Conservation (phyloP, 2,113 vertebrate genomes). For the Progne subis region DNA sequence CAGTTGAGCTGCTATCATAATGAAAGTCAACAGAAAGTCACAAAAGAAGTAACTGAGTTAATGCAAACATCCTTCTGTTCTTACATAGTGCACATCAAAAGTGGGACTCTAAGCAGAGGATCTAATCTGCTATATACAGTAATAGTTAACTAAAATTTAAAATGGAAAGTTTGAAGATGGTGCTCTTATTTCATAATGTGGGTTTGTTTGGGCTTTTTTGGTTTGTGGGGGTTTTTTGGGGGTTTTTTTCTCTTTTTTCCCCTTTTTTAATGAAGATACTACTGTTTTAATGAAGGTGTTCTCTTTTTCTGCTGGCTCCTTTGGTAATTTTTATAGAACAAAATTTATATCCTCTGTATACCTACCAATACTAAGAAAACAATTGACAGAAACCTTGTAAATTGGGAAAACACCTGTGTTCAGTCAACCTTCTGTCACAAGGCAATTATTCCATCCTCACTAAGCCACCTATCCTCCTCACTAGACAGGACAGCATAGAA, state of each 20-base stretch:
- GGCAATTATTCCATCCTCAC: neutral
- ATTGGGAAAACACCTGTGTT: neutral
- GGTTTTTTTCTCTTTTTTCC: too few species aligned
- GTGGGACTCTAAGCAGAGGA: neutral
- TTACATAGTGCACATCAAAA: neutral
- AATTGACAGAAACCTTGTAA: neutral
- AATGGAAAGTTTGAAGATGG: neutral
- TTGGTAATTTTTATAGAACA: neutral
- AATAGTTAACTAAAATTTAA: neutral
- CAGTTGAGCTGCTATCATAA: neutral
- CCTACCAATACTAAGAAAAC: neutral
- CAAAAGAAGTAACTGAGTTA: neutral
- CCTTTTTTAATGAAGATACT: too few species aligned
- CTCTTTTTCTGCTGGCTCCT: neutral
- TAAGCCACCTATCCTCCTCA: neutral
- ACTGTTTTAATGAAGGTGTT: neutral
- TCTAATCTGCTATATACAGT: neutral
- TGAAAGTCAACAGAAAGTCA: neutral
- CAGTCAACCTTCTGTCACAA: neutral
- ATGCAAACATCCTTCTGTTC: neutral
- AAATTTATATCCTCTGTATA: neutral
- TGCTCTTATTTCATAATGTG: neutral
- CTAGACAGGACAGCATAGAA: neutral
- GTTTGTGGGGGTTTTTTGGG: rapidly evolving
- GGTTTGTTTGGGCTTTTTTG: neutral